Evolutionary conservation across 2,888 invertebrate species (phyloP), one percentile per base, ranked within the genome.

Genomic region (Norana najaformis): DNA sequence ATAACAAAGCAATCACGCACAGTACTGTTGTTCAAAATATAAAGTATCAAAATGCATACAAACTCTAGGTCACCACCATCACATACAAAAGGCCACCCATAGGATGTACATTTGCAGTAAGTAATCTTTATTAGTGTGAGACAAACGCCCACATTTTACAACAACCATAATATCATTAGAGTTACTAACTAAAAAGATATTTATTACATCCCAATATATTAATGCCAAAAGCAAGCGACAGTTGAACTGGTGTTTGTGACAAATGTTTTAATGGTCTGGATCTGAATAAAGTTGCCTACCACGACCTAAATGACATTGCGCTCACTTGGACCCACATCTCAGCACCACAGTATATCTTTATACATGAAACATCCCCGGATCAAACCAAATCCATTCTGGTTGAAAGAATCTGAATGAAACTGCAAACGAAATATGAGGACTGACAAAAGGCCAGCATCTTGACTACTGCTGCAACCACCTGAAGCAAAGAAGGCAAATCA

Each of bases 11-110:
- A 69, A 69, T 30, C 69, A 69, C 23, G 69, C 69, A 69, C 69
- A n/a, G n/a, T 69, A 69, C n/a, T n/a, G n/a, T 69, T 69, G 69
- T 69, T 69, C n/a, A n/a, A 69, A 69, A 69, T 69, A 69, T 69
- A 69, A 69, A 69, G 69, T 69, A 69, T 69, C 69, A 69, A 69
- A 69, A 69, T 69, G 69, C 69, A 69, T 69, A 69, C 69, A 69
- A 69, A 69, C 69, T 69, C 69, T 69, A 69, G 69, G 69, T 69
- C 69, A 69, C n/a, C n/a, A n/a, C 69, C 69, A 69, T 69, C 69
- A 69, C 69, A 69, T n/a, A 69, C n/a, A 69, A 69, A 47, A 69
- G 69, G 69, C 69, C 30, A 69, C 30, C 69, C n/a, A 8, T 69
- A 30, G n/a, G 69, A 69, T 69, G 69, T 69, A 69, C 69, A 69